Conservation (phyloP, 2,797 vertebrate species). For the Gadopsis marmoratus region DNA sequence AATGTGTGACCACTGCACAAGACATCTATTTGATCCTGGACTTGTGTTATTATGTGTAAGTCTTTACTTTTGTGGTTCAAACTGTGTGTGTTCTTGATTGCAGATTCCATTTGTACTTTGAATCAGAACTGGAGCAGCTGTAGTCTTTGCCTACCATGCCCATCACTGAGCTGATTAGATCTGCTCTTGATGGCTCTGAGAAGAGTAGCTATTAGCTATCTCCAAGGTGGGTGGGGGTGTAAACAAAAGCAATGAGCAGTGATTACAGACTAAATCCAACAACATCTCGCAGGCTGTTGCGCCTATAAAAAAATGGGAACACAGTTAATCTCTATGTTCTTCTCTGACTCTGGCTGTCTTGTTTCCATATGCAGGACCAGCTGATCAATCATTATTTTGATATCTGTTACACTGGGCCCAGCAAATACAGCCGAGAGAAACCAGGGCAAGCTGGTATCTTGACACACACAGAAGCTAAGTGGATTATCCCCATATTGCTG, state of each 20-base stretch:
- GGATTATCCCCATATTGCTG: constrained; percentile 75
- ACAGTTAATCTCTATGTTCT: constrained; percentile 12
- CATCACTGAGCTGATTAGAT: constrained; percentile 47
- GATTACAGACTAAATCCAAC: constrained; percentile 32
- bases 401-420: constrained; percentile 48
- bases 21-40: constrained; percentile 1
- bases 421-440: constrained; percentile 37
- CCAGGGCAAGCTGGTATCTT: constrained; percentile 62
- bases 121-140: constrained; percentile 43
- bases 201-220: constrained; percentile 10
- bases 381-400: constrained; percentile 53
- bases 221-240: not conserved
- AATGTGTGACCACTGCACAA: not conserved
- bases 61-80: constrained; percentile 7
- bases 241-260: constrained; percentile 33
- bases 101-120: constrained; percentile 10
- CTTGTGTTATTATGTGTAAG: not conserved
- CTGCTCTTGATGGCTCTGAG: constrained; percentile 17
- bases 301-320: constrained; percentile 27
- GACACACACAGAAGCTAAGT: constrained; percentile 68
- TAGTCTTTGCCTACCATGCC: constrained; percentile 3
- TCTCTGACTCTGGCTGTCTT: constrained; percentile 4
- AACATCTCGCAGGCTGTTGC: constrained; percentile 18
- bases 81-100: constrained; percentile 20
- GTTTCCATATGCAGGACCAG: constrained; percentile 20